Conservation (phyloP, 2,113 vertebrate genomes). For the Sorex fumeus region DNA sequence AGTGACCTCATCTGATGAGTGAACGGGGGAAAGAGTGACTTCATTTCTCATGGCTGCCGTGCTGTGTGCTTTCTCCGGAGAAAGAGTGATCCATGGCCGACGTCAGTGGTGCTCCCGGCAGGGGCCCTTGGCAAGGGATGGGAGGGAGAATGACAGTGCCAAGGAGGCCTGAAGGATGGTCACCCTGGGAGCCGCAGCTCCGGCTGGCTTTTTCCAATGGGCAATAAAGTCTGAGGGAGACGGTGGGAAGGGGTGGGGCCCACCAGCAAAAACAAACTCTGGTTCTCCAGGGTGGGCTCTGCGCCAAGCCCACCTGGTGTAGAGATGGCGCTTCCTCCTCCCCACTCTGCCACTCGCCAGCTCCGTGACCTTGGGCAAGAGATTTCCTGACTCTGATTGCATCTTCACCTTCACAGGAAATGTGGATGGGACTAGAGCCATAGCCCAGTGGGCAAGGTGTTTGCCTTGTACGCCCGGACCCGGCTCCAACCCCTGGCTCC, state of each 20-base stretch:
- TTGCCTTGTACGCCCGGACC: too few species aligned
- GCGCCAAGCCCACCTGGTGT: constrained; percentile 52
- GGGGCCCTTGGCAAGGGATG: constrained; percentile 71
- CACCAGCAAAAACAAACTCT: constrained; percentile 40
- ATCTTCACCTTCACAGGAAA: neutral
- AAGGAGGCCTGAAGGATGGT: constrained; percentile 80
- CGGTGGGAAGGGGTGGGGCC: neutral
- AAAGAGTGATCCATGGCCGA: constrained; percentile 62
- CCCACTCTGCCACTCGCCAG: neutral
- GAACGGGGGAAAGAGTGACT: neutral
- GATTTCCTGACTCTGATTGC: neutral
- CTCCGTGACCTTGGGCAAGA: neutral
- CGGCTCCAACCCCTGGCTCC: too few species aligned
- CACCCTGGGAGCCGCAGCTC: constrained; percentile 72
- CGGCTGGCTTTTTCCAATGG: constrained; percentile 42
- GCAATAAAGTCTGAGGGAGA: constrained; percentile 56
- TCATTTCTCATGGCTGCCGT: constrained; percentile 54
- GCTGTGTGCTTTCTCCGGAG: constrained; percentile 52
- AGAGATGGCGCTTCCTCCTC: neutral
- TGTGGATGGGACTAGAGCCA: too few species aligned
- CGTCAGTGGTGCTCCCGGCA: constrained; percentile 53
- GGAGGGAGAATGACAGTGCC: constrained; percentile 69
- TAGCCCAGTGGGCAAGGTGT: too few species aligned
- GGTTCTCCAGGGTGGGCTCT: neutral
- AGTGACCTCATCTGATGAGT: constrained; percentile 36